phyloP scores from a whole-genome alignment of 2,113 vertebrate genomes.

The Ciconia maguari region DNA sequence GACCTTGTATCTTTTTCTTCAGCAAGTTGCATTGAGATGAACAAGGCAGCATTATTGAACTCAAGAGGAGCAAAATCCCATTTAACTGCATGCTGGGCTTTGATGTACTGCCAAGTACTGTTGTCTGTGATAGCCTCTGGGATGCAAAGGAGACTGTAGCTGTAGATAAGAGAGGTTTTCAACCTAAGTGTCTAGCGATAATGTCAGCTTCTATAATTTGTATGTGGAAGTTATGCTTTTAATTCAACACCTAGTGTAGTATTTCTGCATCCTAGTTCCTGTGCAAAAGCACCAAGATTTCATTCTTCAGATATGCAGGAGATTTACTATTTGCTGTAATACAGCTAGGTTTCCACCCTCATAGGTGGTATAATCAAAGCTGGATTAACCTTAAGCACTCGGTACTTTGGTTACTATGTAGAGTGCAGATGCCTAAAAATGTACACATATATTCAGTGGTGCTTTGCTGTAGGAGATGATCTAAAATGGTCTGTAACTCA shows the following conservation, averaged over 20 bases:
- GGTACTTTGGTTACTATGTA: background rate
- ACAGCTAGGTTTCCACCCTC: background rate
- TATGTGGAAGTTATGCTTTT: background rate
- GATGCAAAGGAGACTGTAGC: slow-evolving; percentile 12
- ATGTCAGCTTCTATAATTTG: slow-evolving; percentile 23
- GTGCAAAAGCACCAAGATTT: background rate
- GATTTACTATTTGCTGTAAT: background rate
- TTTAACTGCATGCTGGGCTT: background rate
- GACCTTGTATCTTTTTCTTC: slow-evolving; percentile 43
- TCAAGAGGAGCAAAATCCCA: slow-evolving; percentile 5
- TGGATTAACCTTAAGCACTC: background rate
- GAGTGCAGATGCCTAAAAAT: background rate
- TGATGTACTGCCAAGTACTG: slow-evolving; percentile 43
- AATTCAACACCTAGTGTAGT: background rate
- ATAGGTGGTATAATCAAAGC: background rate
- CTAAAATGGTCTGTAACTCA: background rate
- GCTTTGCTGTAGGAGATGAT: background rate
- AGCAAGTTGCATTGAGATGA: background rate
- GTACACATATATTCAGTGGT: background rate
- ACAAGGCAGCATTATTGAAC: slow-evolving; percentile 26
- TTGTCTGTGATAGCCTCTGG: slow-evolving; percentile 22
- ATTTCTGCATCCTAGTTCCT: background rate
- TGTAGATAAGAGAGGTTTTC: slow-evolving; percentile 36
- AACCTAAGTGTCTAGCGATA: background rate
- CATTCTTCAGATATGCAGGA: background rate